Evolutionary conservation across 2,888 invertebrate genomes (phyloP).

Genomic region (Watsonalla binaria): DNA sequence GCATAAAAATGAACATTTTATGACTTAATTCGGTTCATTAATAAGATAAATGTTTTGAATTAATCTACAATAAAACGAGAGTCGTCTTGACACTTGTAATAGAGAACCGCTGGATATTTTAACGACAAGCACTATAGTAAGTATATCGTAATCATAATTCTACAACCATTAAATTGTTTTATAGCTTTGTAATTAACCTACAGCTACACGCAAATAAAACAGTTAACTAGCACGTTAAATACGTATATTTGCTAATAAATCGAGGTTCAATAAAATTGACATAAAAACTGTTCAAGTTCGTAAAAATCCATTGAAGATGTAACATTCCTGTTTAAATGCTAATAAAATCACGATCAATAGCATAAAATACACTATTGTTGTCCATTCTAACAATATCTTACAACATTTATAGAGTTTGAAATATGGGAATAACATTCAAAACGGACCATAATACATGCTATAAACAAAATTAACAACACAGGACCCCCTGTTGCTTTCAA

Average conservation of each 20-base stretch:
- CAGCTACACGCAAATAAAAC: slow-evolving; percentile 19
- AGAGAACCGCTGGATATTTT: too few relatives aligned
- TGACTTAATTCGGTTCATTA: too few relatives aligned
- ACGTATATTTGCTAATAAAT: background rate
- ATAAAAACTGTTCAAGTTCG: background rate
- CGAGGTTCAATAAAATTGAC: background rate
- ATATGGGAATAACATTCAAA: slow-evolving; percentile 72
- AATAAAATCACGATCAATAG: slow-evolving; percentile 71
- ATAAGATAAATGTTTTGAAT: too few relatives aligned
- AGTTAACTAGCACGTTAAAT: too few relatives aligned
- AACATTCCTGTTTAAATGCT: slow-evolving; percentile 30
- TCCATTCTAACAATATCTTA: slow-evolving; percentile 59
- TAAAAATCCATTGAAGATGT: slow-evolving; percentile 4
- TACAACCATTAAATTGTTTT: slow-evolving; percentile 6
- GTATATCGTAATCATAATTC: too few relatives aligned
- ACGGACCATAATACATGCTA: slow-evolving; percentile 74
- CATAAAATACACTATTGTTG: slow-evolving; percentile 68
- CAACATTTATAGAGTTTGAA: slow-evolving; percentile 67
- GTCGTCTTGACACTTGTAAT: too few relatives aligned
- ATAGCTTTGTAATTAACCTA: slow-evolving; percentile 28
- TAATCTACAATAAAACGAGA: too few relatives aligned
- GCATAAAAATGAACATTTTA: too few relatives aligned
- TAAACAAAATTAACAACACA: slow-evolving; percentile 79
- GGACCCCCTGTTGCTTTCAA: slow-evolving; percentile 74
- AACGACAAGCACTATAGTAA: too few relatives aligned